A percentile compares a stretch with the other conserved stretches of the same genome.
Evolutionary conservation across 30 jellyfish, hydroid and myxozoan genomes (phyloP).

Genomic region (Aurelia aurita): DNA sequence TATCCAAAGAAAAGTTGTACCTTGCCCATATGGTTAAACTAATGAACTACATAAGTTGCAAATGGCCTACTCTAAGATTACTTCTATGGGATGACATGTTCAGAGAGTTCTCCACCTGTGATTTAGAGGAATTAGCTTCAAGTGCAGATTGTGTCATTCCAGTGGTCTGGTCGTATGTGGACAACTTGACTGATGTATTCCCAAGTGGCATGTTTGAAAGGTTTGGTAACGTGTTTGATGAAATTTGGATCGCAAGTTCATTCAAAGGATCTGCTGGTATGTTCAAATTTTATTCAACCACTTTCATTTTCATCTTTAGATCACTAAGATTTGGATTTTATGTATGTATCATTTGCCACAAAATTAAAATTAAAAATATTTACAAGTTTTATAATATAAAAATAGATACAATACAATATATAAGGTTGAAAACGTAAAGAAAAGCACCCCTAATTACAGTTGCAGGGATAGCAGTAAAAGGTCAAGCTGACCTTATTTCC

Average conservation of each 20-base stretch:
- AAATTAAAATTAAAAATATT: too few species aligned
- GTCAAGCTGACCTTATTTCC: too few species aligned
- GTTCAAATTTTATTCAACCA: neutral
- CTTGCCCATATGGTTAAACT: constrained; percentile 85
- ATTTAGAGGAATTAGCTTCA: constrained; percentile 78
- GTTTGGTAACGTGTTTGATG: constrained; percentile 89
- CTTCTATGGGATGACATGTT: constrained; percentile 98
- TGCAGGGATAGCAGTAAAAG: too few species aligned
- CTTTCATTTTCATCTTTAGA: too few species aligned
- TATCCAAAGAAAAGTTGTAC: constrained; percentile 63
- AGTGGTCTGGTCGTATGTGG: constrained; percentile 95
- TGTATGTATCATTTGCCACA: too few species aligned
- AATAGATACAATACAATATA: too few species aligned
- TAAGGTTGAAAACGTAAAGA: too few species aligned
- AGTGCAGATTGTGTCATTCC: constrained; percentile 68
- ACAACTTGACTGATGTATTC: constrained; percentile 68
- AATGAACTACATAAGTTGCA: constrained; percentile 46
- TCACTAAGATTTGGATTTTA: too few species aligned
- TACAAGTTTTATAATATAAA: too few species aligned
- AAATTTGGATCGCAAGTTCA: constrained; percentile 97
- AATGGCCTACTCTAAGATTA: constrained; percentile 66
- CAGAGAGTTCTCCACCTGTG: constrained; percentile 81
- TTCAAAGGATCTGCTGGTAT: constrained; percentile 93
- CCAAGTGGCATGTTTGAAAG: constrained; percentile 92
- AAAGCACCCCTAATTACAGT: too few species aligned